phyloP scores from a whole-genome alignment of 2,888 invertebrate species.

The Drepanosiphum platanoidis region DNA sequence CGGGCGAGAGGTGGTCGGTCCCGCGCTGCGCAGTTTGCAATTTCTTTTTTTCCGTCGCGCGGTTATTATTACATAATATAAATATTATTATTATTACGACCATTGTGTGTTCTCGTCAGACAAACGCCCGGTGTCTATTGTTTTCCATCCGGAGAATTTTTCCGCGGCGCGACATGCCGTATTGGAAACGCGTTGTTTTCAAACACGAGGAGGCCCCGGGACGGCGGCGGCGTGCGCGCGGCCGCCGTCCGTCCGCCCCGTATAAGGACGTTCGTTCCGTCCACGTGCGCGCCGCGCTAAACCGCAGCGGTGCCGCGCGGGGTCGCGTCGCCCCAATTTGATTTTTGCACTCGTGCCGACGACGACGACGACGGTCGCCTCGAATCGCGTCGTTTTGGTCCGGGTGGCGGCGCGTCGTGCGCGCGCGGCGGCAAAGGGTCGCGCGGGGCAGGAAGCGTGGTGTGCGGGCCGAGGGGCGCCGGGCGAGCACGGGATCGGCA shows the following conservation, averaged over 20 bases:
- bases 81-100: too few species aligned
- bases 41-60: too few species aligned
- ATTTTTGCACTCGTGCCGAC: slow-evolving; percentile 48
- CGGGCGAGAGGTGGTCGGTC: too few species aligned
- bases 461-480: background rate
- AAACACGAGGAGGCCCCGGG: background rate
- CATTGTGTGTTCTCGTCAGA: too few species aligned
- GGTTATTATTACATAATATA: too few species aligned
- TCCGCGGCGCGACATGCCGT: background rate
- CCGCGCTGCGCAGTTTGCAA: too few species aligned
- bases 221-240: background rate
- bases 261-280: too few species aligned
- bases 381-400: background rate
- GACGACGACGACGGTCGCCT: too few species aligned
- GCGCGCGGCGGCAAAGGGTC: background rate
- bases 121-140: too few species aligned
- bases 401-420: background rate
- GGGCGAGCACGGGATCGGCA: background rate
- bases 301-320: background rate
- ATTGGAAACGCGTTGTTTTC: background rate
- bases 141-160: background rate
- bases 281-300: background rate
- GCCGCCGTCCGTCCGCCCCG: background rate
- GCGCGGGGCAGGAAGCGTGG: too few species aligned
- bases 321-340: slow-evolving; percentile 2